Evolutionary conservation across 2,113 vertebrate genomes (phyloP), one percentile per base, ranked within the genome.

Genomic region (Chamaetylas fuelleborni): DNA sequence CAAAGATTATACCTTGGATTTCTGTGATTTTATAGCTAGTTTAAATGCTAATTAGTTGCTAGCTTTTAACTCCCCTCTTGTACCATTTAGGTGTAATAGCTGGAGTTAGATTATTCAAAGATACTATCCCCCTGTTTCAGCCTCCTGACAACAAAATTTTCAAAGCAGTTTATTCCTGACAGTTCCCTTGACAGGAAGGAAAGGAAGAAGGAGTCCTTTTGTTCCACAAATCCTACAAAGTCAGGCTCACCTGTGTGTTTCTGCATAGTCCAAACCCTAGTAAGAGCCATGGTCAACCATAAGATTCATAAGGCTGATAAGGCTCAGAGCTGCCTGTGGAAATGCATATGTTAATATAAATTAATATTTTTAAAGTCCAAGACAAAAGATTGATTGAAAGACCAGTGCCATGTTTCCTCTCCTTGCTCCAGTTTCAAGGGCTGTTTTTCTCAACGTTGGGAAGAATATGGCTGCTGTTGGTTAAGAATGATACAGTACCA

Each of bases 11-110:
- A 74, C 62, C 56, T 96, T n/a, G 64, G 8, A 13, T 70, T 85
- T 40, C 45, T 66, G 23, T 84, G 33, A 58, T 80, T 93, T 93
- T 92, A 92, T 58, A 67, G 64, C 51, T 92, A 51, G 74, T 85
- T 93, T 86, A 53, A 88, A 65, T 34, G 54, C 33, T 34, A 54
- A 42, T 50, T 70, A 26, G 38, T 54, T 29, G 14, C 3, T 51
- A 70, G 14, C n/a, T 91, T 91, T 85, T 84, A 67, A 26, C 4
- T 82, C 23, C 28, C 25, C 23, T 70, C 19, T 80, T 80, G 25
- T 80, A 45, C 18, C 28, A 92, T 9, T 14, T 53, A 26, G 20
- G 69, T 36, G 33, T 33, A 85, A 34, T 61, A 85, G 58, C 50
- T 56, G 14, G 45, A 14, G 18, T 61, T 57, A 80, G 29, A 31